Evolutionary conservation across 2,888 invertebrate genomes (phyloP), one percentile per base, ranked within the genome.

Genomic region (Tolmerus cingulatus): DNA sequence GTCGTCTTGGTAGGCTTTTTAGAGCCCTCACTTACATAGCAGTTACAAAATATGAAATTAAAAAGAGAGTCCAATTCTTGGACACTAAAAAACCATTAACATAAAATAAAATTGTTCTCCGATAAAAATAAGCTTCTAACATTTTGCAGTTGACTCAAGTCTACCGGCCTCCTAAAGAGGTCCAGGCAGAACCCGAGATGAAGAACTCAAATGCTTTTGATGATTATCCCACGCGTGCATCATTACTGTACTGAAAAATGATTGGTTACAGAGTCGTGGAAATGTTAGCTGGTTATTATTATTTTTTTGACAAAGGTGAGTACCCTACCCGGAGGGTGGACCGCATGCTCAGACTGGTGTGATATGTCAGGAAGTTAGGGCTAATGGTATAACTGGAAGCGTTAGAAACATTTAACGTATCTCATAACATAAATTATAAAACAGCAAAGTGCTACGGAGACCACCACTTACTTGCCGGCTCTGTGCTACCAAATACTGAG

Each of bases 401-500:
- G 57, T 84, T 66, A 84, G 40, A 77, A 57, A 86, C 76, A 86
- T 77, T 55, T 30, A 77, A 51, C 77, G 40, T 86, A 51, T 86
- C 51, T 27, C 34, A 51, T 46, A 82, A 66, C 57, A 40, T 57
- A 66, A 34, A 85, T 40, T 55, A 19, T 23, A 27, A 84, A 66
- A 66, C 66, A 66, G 12, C 66, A 66, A 66, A 66, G 66, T 66
- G 66, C 66, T 27, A 66, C 66, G 12, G 27, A 66, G 27, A 66
- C 66, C 27, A 66, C 66, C 66, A 93, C 94, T 94, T 94, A 95
- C 95, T 95, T 93, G 94, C 92, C 90, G 94, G 93, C 92, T 96
- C 96, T 91, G 94, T 93, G 93, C 94, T 95, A 93, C 97, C 97
- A 93, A 97, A 97, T 90, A 97, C 97, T 91, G 97, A 96, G 91